Base-by-base conservation (phyloP, 2,113 vertebrate species). In the Oreochromis niloticus region DNA sequence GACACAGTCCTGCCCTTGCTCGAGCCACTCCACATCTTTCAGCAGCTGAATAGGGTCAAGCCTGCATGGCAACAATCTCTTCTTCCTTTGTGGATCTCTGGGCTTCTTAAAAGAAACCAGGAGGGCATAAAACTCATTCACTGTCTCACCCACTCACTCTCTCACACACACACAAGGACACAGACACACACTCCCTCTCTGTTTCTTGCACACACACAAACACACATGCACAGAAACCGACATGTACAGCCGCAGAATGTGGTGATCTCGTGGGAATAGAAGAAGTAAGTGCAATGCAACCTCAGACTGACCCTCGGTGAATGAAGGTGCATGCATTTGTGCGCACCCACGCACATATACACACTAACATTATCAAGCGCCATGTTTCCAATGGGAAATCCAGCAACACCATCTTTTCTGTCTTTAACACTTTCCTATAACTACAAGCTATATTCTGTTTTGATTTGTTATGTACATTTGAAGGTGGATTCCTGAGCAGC, bases 61-160 rank as follows among this genome's bases (percentile, higher is more conserved):
- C 93, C 93, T 93, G 94, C 94, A 94, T 95, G 92, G 94, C 94
- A 95, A 95, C 94, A 95, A 95, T 95, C 94, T 95, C 89, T 87
- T 87, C 87, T 89, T 92, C 93, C 87, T 94, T 95, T 96, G 94
- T 94, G 88, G 86, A 63, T 56, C 84, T 82, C 78, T 46, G 87
- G 78, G 84, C 91, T 87, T 81, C 90, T 93, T 92, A 94, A 95
- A 93, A 93, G 94, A 92, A 95, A 95, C 90, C 94, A 94, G 93
- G 92, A 93, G 94, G 91, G 94, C 94, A 96, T 94, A 93, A 95
- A 95, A 94, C 94, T 90, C 92, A 94, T 94, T 95, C 92, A 93
- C 88, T 66, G 80, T 78, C 88, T 91, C 89, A 87, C 84, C 55
- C 92, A 91, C 90, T 78, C 94, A 84, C 84, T 36, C 9, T 3